These are phyloP conservation scores for Ormyrus nitidulus DNA, from an alignment of 2,888 invertebrate genomes.

Conservation along the genomic window DNA sequence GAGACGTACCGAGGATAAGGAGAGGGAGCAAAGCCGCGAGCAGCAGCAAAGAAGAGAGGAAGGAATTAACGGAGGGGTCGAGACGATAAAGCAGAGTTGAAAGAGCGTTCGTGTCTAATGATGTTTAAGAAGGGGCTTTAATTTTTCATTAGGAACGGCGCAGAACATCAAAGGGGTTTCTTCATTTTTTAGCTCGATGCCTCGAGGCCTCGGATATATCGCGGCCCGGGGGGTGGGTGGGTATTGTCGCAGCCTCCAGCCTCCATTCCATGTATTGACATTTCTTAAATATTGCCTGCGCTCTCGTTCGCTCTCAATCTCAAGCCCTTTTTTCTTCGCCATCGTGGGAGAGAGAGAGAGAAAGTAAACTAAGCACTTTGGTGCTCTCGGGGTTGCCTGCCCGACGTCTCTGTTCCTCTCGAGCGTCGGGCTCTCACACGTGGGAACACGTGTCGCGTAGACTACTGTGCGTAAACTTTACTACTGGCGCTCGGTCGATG, in stretches of 20 bases:
- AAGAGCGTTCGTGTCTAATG: slow-evolving; percentile 73
- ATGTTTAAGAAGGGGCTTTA: slow-evolving; percentile 75
- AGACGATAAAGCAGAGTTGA: slow-evolving; percentile 57
- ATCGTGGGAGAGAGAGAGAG: slow-evolving; percentile 6
- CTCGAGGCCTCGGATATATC: slow-evolving; percentile 65
- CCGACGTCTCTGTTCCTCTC: not conserved
- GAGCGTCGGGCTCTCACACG: slow-evolving; percentile 33
- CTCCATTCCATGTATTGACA: slow-evolving; percentile 70
- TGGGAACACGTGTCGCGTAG: slow-evolving; percentile 47
- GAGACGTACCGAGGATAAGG: slow-evolving; percentile 14
- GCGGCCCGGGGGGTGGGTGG: slow-evolving; percentile 59
- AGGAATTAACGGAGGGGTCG: slow-evolving; percentile 44
- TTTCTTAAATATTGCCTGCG: slow-evolving; percentile 71
- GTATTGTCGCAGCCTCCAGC: slow-evolving; percentile 64
- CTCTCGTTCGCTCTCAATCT: slow-evolving; percentile 46
- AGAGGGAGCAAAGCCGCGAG: slow-evolving; percentile 10
- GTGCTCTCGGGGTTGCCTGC: not conserved
- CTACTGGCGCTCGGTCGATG: slow-evolving; percentile 63
- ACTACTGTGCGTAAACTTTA: slow-evolving; percentile 58
- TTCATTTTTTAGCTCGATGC: slow-evolving; percentile 69
- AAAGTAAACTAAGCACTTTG: slow-evolving; percentile 25
- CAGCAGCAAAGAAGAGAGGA: slow-evolving; percentile 8
- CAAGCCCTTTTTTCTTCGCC: slow-evolving; percentile 22
- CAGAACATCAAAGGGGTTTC: slow-evolving; percentile 72
- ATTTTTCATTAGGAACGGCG: slow-evolving; percentile 74